Percentiles rank a stretch among this genome's conserved stretches.
Evolutionary conservation across 1,140 invertebrate species (phyloP).

Genomic region (Drosophila mojavensis): DNA sequence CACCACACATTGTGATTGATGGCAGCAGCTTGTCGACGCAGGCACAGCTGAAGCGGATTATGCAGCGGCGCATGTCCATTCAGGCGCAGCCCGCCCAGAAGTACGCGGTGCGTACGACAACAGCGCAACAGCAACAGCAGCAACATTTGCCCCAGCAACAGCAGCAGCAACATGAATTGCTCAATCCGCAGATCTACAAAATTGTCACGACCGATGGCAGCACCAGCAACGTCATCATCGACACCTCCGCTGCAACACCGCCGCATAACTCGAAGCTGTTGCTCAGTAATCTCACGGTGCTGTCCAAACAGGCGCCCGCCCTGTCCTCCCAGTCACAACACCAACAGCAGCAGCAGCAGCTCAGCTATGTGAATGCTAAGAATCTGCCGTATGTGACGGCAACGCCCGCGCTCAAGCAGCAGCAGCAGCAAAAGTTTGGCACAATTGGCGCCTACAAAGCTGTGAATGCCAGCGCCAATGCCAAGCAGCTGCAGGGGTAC

Average conservation of each 20-base stretch:
- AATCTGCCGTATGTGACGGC: conserved; percentile 70
- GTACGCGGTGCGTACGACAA: conserved; percentile 66
- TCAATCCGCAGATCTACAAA: conserved; percentile 82
- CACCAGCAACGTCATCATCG: conserved; percentile 77
- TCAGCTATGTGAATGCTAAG: conserved; percentile 72
- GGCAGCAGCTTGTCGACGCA: conserved; percentile 66
- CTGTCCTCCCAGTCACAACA: conserved; percentile 44
- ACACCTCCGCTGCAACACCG: conserved; percentile 59
- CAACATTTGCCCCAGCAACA: conserved; percentile 26
- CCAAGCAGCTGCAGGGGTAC: conserved; percentile 51
- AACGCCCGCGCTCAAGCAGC: conserved; percentile 55
- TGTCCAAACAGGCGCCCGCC: conserved; percentile 69
- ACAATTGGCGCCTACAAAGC: conserved; percentile 59
- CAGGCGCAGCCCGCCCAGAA: conserved; percentile 57
- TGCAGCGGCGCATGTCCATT: conserved; percentile 73
- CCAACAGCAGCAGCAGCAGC: conserved; percentile 59
- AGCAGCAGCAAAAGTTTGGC: conserved; percentile 72
- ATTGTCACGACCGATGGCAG: conserved; percentile 78
- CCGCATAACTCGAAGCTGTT: conserved; percentile 75
- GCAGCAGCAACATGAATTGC: conserved; percentile 60
- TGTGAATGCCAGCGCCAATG: conserved; percentile 23
- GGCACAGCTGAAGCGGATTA: conserved; percentile 71
- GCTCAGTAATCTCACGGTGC: conserved; percentile 79
- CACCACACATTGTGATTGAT: conserved; percentile 70
- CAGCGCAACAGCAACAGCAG: conserved; percentile 39